Conservation (phyloP, 2,113 vertebrate species). For the Datnioides undecimradiatus region DNA sequence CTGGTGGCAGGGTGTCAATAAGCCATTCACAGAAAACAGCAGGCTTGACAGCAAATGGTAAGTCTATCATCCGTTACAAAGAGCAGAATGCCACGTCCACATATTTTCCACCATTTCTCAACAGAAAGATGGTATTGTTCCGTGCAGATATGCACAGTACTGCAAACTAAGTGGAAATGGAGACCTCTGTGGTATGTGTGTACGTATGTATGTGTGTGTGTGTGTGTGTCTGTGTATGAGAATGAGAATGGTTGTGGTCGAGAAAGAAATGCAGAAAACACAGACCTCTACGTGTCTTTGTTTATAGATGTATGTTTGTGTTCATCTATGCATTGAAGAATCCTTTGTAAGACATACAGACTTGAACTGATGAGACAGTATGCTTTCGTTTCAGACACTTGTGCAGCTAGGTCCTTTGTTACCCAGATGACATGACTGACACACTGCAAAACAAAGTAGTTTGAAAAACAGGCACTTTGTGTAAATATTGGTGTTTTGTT, state of each 20-base stretch:
- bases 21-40: constrained; percentile 24
- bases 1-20: neutral
- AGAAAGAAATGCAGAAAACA: constrained; percentile 16
- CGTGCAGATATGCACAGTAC: constrained; percentile 11
- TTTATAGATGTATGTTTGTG: constrained; percentile 20
- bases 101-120: constrained; percentile 36
- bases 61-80: constrained; percentile 20
- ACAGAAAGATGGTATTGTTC: constrained; percentile 16
- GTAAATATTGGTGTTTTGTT: constrained; percentile 30
- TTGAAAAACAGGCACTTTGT: constrained; percentile 31
- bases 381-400: constrained; percentile 14
- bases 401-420: neutral
- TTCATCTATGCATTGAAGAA: constrained; percentile 15
- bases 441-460: neutral
- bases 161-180: constrained; percentile 39
- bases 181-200: constrained; percentile 25
- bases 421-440: constrained; percentile 11
- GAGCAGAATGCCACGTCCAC: constrained; percentile 23
- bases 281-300: neutral
- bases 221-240: neutral
- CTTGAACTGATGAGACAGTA: neutral
- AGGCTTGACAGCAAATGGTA: constrained; percentile 17
- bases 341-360: constrained; percentile 14
- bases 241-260: constrained; percentile 2
- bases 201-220: neutral